phyloP scores from a whole-genome alignment of 2,888 invertebrate genomes.

The Villa cingulata region DNA sequence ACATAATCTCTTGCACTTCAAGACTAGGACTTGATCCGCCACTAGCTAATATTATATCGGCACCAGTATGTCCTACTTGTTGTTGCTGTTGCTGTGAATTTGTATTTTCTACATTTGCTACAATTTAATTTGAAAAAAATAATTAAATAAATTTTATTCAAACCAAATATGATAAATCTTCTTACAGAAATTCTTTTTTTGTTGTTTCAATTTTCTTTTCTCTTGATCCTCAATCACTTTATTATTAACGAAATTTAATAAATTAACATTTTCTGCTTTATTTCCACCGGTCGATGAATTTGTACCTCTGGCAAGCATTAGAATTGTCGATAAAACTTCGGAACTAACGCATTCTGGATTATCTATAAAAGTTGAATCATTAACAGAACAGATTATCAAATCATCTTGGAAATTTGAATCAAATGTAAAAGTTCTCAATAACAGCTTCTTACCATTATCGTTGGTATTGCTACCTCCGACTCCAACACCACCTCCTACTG shows the following conservation, averaged over 20 bases:
- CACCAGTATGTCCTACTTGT: not conserved
- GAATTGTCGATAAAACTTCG: constrained; percentile 32
- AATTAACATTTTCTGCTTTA: constrained; percentile 25
- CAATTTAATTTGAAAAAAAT: not conserved
- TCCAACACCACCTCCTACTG: constrained; percentile 34
- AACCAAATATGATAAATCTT: not conserved
- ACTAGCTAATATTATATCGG: constrained; percentile 40
- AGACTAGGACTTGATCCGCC: constrained; percentile 81
- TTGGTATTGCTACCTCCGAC: no score
- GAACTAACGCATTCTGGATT: constrained; percentile 29
- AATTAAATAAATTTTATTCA: not conserved
- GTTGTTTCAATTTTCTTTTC: constrained; percentile 23
- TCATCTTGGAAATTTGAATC: no score
- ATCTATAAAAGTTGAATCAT: no score
- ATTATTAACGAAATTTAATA: constrained; percentile 31
- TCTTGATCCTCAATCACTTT: constrained; percentile 33
- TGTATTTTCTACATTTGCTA: not conserved
- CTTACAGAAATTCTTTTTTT: constrained; percentile 13
- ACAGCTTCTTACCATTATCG: no score
- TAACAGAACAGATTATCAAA: no score
- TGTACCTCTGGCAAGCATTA: constrained; percentile 33
- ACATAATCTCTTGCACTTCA: constrained; percentile 78
- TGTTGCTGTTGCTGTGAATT: not conserved
- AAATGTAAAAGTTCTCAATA: no score
- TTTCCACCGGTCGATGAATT: constrained; percentile 19